A percentile compares a stretch with the other conserved stretches of the same genome.
phyloP scores from a whole-genome alignment of 2,888 invertebrate genomes.

The Mallateleia sp. region DNA sequence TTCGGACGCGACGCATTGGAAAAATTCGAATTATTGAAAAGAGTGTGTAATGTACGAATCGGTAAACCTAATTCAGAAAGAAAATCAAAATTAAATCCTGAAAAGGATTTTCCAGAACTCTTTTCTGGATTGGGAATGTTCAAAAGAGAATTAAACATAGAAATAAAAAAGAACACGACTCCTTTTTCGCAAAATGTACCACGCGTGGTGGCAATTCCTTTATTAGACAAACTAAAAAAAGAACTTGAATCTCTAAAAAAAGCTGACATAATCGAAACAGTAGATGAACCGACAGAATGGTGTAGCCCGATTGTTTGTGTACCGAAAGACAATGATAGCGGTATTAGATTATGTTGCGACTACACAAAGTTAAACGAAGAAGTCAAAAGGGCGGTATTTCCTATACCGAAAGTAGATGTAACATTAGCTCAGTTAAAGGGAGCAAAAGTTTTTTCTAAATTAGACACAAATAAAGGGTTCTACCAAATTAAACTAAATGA shows the following conservation, averaged over 20 bases:
- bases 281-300: slow-evolving; percentile 83
- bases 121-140: slow-evolving; percentile 79
- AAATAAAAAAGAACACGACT: slow-evolving; percentile 78
- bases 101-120: no score
- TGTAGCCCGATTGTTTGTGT: no score
- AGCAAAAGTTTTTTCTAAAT: slow-evolving; percentile 79
- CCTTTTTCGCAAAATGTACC: slow-evolving; percentile 83
- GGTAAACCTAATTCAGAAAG: no score
- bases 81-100: no score
- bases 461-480: no score
- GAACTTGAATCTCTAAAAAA: slow-evolving; percentile 83
- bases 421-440: slow-evolving; percentile 73
- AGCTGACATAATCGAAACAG: slow-evolving; percentile 81
- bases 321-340: slow-evolving; percentile 70
- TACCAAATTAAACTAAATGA: slow-evolving; percentile 50
- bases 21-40: no score
- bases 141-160: slow-evolving; percentile 78
- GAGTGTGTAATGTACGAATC: no score
- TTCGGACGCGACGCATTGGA: no score
- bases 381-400: slow-evolving; percentile 73
- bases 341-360: slow-evolving; percentile 77
- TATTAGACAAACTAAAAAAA: slow-evolving; percentile 81
- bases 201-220: slow-evolving; percentile 84
- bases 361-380: no score
- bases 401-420: slow-evolving; percentile 80